These are phyloP conservation scores for Metacarcinus magister DNA, from an alignment of 2,888 invertebrate species.

Conservation along the genomic window DNA sequence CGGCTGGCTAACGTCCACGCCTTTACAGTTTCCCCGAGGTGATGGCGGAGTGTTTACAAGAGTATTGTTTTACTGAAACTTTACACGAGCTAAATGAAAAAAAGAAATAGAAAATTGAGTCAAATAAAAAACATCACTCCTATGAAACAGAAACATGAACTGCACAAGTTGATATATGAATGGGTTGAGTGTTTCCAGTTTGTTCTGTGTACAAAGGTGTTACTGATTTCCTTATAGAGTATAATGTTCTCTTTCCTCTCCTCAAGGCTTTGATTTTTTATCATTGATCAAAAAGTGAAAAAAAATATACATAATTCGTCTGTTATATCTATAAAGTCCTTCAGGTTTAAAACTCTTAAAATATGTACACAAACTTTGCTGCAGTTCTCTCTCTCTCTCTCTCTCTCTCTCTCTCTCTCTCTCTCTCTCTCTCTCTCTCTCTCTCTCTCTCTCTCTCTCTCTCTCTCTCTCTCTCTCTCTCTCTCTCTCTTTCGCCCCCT, in stretches of 20 bases:
- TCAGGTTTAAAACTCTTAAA: neutral
- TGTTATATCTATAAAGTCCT: too few relatives aligned
- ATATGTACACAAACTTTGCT: too few relatives aligned
- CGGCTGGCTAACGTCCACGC: neutral
- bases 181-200: neutral
- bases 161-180: too few relatives aligned
- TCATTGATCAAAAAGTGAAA: neutral
- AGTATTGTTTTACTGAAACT: neutral
- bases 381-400: neutral
- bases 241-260: neutral
- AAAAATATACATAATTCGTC: neutral
- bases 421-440: slow-evolving; percentile 5
- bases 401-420: neutral
- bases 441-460: slow-evolving; percentile 23
- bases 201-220: neutral
- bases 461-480: slow-evolving; percentile 44
- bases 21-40: neutral
- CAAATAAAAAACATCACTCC: too few relatives aligned
- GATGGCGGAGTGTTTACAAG: neutral
- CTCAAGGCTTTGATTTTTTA: neutral
- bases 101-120: neutral
- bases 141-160: too few relatives aligned
- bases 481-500: neutral
- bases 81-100: neutral
- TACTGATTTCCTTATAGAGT: neutral